Percentiles rank a stretch among this genome's conserved stretches.
phyloP scores from a whole-genome alignment of 2,113 vertebrate genomes.

The Poecilia latipinna region DNA sequence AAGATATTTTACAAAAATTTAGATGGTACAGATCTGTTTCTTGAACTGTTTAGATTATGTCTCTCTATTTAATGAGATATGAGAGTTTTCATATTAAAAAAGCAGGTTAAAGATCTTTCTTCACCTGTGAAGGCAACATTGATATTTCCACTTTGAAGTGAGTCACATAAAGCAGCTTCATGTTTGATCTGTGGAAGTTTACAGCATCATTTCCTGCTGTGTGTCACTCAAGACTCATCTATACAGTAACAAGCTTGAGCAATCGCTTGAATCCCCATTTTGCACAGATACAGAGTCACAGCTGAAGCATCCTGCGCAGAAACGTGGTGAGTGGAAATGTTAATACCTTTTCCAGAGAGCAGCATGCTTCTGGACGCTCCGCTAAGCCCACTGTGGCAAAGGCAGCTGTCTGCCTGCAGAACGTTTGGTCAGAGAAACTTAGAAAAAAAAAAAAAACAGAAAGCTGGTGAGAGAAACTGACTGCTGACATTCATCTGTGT shows the following conservation, averaged over 20 bases:
- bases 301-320: background rate
- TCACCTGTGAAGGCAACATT: background rate
- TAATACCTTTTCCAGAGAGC: background rate
- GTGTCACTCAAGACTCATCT: slow-evolving; percentile 20
- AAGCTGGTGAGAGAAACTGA: slow-evolving; percentile 17
- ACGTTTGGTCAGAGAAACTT: slow-evolving; percentile 41
- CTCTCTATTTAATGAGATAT: background rate
- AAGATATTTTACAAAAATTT: background rate
- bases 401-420: slow-evolving; percentile 18
- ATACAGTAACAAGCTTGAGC: slow-evolving; percentile 28
- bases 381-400: slow-evolving; percentile 28
- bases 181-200: background rate
- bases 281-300: slow-evolving; percentile 1
- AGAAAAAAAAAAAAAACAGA: slow-evolving; percentile 43
- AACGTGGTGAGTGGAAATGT: background rate
- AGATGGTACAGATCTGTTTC: background rate
- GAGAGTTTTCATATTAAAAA: background rate
- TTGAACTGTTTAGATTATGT: background rate
- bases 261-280: slow-evolving; percentile 14
- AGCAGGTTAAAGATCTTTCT: background rate
- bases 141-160: background rate
- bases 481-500: slow-evolving; percentile 60
- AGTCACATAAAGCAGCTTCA: background rate
- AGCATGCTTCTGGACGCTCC: background rate
- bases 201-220: background rate